Conservation (phyloP, 2,797 vertebrate species). For the Octomys mimax region DNA sequence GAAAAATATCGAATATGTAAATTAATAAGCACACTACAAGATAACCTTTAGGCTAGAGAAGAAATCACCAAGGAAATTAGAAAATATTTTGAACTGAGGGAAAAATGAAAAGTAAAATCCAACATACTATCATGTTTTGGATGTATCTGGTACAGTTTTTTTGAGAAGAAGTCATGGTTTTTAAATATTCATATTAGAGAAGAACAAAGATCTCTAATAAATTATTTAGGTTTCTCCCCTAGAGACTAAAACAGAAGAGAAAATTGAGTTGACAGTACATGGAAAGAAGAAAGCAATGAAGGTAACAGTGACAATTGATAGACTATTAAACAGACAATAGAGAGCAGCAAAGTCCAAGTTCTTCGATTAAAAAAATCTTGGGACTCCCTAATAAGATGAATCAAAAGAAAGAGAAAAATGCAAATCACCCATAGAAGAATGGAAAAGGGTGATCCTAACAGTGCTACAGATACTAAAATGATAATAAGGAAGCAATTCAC, state of each 20-base stretch:
- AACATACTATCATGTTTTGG: not conserved
- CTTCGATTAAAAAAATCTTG: not conserved
- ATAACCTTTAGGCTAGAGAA: not conserved
- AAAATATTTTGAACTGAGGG: not conserved
- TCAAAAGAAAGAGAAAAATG: conserved; percentile 12
- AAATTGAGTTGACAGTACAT: not conserved
- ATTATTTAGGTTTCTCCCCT: not conserved
- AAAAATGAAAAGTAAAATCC: not conserved
- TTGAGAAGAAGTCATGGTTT: not conserved
- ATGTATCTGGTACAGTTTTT: not conserved
- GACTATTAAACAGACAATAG: not conserved
- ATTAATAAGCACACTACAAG: not conserved
- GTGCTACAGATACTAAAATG: not conserved
- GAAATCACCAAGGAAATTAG: not conserved
- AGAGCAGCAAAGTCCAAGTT: not conserved
- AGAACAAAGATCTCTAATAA: not conserved
- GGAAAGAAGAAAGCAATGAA: not conserved
- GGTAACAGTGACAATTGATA: not conserved
- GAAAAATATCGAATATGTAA: not conserved
- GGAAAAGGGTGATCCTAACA: not conserved
- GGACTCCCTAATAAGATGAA: not conserved
- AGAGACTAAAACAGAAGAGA: not conserved
- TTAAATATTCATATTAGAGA: not conserved
- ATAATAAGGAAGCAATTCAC: not conserved
- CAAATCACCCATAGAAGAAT: not conserved